Evolutionary conservation across 2,888 invertebrate genomes (phyloP), one percentile per base, ranked within the genome.

Genomic region (Cremastinae sp.): DNA sequence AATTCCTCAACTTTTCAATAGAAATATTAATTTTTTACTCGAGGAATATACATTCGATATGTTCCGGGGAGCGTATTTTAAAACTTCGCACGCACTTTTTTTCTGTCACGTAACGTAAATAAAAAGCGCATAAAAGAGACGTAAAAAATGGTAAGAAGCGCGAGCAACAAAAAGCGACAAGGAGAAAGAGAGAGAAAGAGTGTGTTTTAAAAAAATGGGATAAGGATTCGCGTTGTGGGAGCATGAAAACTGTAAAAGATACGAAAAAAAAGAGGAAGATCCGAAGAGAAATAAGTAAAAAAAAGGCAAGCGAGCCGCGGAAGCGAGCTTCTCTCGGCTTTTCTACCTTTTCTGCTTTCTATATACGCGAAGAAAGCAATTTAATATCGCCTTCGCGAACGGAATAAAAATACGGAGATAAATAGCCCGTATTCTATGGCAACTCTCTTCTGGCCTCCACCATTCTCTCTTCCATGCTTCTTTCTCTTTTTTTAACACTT

Each of bases 391-490:
- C 84, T 82, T 80, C 83, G 84, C 82, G 83, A 82, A 78, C 81
- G 82, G 85, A 87, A 87, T 87, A 87, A 86, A 87, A 85, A 86
- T 86, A 85, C 84, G 80, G 78, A 82, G 83, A 86, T 85, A 85
- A 85, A 86, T 86, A 85, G 84, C 84, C 80, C 75, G 72, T 79
- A 81, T 82, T 83, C 80, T 78, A 22, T 61, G 49, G 61, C 62
- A 74, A 70, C 61, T 62, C 54, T 58, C 68, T 36, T 59, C 56
- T 41, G 41, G 38, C 36, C 41, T 59, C 47, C 16, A 51, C 65
- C 34, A 28, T 28, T 64, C 58, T 59, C 66, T 22, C 38, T 66
- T 10, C 71, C n/a, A 41, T 38, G 12, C 59, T 53, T 45, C 51
- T 45, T 38, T 62, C 62, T 72, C 16, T 28, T 36, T 51, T 9